Evolutionary conservation across 2,797 vertebrate genomes (phyloP).

Genomic region (Mustela erminea): DNA sequence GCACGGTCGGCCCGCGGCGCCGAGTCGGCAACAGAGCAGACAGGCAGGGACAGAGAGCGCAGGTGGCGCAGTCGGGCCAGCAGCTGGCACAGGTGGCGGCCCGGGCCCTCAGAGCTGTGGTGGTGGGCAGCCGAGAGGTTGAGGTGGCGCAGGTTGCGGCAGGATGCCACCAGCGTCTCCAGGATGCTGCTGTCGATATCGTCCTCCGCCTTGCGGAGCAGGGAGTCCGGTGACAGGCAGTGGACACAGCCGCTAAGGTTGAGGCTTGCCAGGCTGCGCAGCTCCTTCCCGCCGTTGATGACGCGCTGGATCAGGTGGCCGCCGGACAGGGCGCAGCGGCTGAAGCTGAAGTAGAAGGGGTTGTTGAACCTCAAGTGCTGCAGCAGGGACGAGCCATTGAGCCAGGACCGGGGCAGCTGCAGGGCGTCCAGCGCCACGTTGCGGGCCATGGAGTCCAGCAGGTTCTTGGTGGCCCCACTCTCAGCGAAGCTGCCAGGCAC

Average conservation of each 20-base stretch:
- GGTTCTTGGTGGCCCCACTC: conserved; percentile 91
- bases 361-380: conserved; percentile 94
- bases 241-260: conserved; percentile 96
- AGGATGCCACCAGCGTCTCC: conserved; percentile 91
- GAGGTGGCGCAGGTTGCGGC: conserved; percentile 92
- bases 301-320: conserved; percentile 92
- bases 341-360: conserved; percentile 96
- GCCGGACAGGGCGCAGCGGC: conserved; percentile 93
- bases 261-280: conserved; percentile 92
- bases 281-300: conserved; percentile 91
- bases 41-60: conserved; percentile 93
- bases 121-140: conserved; percentile 98
- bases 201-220: conserved; percentile 92
- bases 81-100: conserved; percentile 93
- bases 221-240: conserved; percentile 91
- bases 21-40: conserved; percentile 93
- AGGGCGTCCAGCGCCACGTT: conserved; percentile 93
- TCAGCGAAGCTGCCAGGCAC: conserved; percentile 94
- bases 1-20: conserved; percentile 82
- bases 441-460: conserved; percentile 91
- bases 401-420: conserved; percentile 96
- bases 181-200: conserved; percentile 92
- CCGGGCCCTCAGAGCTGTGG: conserved; percentile 90
- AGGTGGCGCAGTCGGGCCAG: conserved; percentile 91
- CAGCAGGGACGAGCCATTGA: conserved; percentile 93